Percentiles rank a stretch among this genome's conserved stretches.
These are phyloP conservation scores for Chrysomela aeneicollis DNA, from an alignment of 2,888 invertebrate species.

Conservation along the genomic window DNA sequence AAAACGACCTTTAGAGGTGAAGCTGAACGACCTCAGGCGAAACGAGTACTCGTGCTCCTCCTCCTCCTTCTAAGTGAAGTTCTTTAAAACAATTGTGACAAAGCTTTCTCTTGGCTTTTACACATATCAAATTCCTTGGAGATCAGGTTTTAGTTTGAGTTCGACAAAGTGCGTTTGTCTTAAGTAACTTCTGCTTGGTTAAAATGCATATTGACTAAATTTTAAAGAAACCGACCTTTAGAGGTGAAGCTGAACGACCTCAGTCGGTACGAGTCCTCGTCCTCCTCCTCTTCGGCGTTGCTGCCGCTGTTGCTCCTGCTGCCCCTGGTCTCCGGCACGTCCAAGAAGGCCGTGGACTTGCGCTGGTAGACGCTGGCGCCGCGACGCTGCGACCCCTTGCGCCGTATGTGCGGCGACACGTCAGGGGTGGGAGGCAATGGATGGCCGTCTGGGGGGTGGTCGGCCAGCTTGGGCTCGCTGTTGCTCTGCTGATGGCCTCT, in stretches of 20 bases:
- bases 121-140: too few relatives aligned
- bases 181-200: too few relatives aligned
- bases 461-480: slow-evolving; percentile 73
- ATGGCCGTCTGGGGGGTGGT: slow-evolving; percentile 59
- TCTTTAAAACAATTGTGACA: too few relatives aligned
- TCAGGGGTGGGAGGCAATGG: slow-evolving; percentile 64
- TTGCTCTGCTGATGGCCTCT: slow-evolving; percentile 65
- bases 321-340: slow-evolving; percentile 67
- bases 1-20: too few relatives aligned
- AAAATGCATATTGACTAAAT: too few relatives aligned
- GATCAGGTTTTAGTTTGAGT: too few relatives aligned
- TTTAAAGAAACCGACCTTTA: slow-evolving; percentile 72
- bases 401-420: slow-evolving; percentile 71
- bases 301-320: slow-evolving; percentile 43
- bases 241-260: slow-evolving; percentile 92
- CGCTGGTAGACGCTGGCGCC: slow-evolving; percentile 65
- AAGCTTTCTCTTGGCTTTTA: too few relatives aligned
- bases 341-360: slow-evolving; percentile 76
- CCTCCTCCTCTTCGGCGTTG: slow-evolving; percentile 70
- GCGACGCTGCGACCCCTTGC: slow-evolving; percentile 67
- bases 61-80: too few relatives aligned
- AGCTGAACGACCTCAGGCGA: too few relatives aligned
- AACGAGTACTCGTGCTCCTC: too few relatives aligned
- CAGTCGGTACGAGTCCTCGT: slow-evolving; percentile 88
- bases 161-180: too few relatives aligned